Base-by-base conservation (phyloP, 2,888 invertebrate genomes). In the Pristionchus entomophagus region DNA sequence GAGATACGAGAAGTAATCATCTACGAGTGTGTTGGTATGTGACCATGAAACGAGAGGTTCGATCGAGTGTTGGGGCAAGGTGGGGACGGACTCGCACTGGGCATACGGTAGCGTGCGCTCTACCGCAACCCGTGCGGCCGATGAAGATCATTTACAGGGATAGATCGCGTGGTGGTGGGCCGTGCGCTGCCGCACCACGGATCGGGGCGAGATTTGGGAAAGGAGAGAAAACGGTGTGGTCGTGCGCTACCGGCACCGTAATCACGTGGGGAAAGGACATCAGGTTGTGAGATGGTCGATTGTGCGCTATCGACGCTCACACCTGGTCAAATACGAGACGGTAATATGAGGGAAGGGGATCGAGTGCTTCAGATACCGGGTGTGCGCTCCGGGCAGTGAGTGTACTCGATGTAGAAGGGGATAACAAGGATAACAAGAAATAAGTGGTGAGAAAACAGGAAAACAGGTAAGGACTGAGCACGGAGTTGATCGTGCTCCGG, bases 21-120 rank as follows among this genome's bases (percentile, higher is more conserved):
- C 69, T 69, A 69, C 38, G 69, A 69, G 69, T 69, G 17, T n/a
- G n/a, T n/a, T n/a, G n/a, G n/a, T n/a, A n/a, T n/a, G n/a, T n/a
- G n/a, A n/a, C n/a, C n/a, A n/a, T n/a, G n/a, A n/a, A n/a, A n/a
- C n/a, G n/a, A n/a, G n/a, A n/a, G n/a, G n/a, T n/a, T n/a, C n/a
- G n/a, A n/a, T n/a, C n/a, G n/a, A n/a, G n/a, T n/a, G n/a, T n/a
- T n/a, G n/a, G n/a, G n/a, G n/a, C n/a, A n/a, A n/a, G n/a, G n/a
- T n/a, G n/a, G n/a, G n/a, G n/a, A n/a, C n/a, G n/a, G n/a, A n/a
- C n/a, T n/a, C n/a, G n/a, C n/a, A n/a, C n/a, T n/a, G n/a, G n/a
- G n/a, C 19, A 49, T 78, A 45, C 45, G 49, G 78, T 78, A 51
- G 78, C 49, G 78, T 78, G 78, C 78, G 78, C 78, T 78, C 78